Conservation (phyloP, 2,113 vertebrate genomes). For the Lathamus discolor region DNA sequence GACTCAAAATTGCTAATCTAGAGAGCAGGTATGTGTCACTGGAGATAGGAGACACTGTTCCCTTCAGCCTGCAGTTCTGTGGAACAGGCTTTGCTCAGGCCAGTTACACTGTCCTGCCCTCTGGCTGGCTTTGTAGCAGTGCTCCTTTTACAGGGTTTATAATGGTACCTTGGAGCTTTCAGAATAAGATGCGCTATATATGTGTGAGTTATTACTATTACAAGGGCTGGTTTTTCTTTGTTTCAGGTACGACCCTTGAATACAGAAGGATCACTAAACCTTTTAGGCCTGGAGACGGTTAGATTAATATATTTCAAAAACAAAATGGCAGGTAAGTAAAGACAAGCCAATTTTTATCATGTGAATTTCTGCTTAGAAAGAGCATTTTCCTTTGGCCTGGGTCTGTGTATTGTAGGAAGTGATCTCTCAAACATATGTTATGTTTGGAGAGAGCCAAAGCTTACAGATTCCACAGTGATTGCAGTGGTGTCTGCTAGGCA, state of each 20-base stretch:
- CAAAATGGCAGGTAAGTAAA: constrained; percentile 91
- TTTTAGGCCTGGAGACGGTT: constrained; percentile 92
- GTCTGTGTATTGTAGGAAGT: neutral
- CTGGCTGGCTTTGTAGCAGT: neutral
- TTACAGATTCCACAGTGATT: neutral
- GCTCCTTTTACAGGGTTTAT: neutral
- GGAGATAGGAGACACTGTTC: neutral
- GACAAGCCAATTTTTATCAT: neutral
- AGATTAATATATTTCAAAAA: constrained; percentile 98
- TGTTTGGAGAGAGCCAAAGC: neutral
- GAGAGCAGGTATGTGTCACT: neutral
- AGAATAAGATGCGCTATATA: neutral
- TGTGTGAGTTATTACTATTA: neutral
- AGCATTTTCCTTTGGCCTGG: neutral
- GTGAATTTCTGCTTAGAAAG: neutral
- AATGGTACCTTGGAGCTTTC: neutral
- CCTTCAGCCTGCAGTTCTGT: neutral
- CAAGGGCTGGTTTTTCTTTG: neutral
- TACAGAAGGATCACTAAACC: constrained; percentile 93
- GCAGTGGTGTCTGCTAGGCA: neutral
- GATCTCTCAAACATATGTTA: neutral
- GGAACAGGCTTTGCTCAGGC: neutral
- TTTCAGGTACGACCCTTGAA: constrained; percentile 94
- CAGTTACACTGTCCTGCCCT: rapidly evolving
- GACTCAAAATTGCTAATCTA: neutral